These are phyloP conservation scores for Leptinotarsa haldemani DNA, from an alignment of 2,888 invertebrate species.

Conservation along the genomic window DNA sequence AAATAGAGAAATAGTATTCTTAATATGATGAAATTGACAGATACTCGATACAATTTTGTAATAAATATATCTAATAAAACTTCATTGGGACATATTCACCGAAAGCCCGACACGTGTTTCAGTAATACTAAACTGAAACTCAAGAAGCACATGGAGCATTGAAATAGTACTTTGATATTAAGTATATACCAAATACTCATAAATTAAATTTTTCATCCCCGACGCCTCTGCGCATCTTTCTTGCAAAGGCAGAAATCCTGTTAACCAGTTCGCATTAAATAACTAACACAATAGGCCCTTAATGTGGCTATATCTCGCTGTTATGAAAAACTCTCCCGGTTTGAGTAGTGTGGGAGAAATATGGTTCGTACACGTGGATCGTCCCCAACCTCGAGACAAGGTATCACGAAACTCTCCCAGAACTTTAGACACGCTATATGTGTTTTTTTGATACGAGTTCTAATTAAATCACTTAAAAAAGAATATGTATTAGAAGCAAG, in stretches of 20 bases:
- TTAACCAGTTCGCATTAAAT: conserved; percentile 64
- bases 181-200: too few relatives aligned
- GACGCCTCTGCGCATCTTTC: conserved; percentile 27
- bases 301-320: conserved; percentile 65
- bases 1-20: too few relatives aligned
- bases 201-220: neutral
- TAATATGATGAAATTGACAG: too few relatives aligned
- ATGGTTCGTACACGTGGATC: conserved; percentile 62
- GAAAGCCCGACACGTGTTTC: too few relatives aligned
- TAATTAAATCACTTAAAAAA: too few relatives aligned
- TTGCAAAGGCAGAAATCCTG: conserved; percentile 52
- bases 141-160: too few relatives aligned
- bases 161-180: too few relatives aligned
- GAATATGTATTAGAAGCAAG: too few relatives aligned
- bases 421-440: conserved; percentile 12
- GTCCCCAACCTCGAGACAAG: conserved; percentile 18
- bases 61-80: too few relatives aligned
- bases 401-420: conserved; percentile 9
- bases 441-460: neutral
- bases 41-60: too few relatives aligned
- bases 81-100: too few relatives aligned
- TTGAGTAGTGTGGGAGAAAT: conserved; percentile 66
- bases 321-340: conserved; percentile 60
- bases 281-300: conserved; percentile 64
- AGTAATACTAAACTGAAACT: too few relatives aligned